Evolutionary conservation across 2,797 vertebrate genomes (phyloP).

Genomic region (Aselliscus stoliczkanus): DNA sequence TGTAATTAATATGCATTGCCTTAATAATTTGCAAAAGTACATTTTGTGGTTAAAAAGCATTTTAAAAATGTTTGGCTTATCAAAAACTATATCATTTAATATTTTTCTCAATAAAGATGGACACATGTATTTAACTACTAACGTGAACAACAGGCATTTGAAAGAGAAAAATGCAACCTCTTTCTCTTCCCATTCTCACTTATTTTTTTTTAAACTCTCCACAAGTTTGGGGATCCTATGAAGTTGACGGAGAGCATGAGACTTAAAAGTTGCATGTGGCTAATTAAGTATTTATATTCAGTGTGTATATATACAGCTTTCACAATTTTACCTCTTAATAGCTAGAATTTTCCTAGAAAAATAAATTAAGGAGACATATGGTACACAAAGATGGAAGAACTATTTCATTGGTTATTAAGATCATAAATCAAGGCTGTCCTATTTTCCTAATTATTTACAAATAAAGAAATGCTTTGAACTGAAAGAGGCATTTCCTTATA

Average conservation of each 20-base stretch:
- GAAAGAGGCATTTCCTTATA: background rate
- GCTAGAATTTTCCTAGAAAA: background rate
- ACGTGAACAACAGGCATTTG: background rate
- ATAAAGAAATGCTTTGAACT: background rate
- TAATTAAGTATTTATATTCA: background rate
- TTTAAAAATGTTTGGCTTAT: background rate
- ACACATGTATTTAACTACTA: background rate
- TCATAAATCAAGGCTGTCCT: background rate
- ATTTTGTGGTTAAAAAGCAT: background rate
- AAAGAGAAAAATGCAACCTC: background rate
- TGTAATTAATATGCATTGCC: background rate
- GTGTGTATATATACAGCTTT: background rate
- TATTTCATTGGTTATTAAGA: background rate
- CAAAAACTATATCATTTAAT: background rate
- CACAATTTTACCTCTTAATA: slow-evolving; percentile 17
- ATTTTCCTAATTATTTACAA: background rate
- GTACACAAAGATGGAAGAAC: background rate
- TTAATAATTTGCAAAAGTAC: background rate
- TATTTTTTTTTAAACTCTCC: background rate
- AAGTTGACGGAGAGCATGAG: background rate
- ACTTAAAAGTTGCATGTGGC: background rate
- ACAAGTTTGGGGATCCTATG: background rate
- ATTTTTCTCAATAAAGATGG: background rate
- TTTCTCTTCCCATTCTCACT: background rate
- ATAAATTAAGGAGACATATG: background rate